Base-by-base conservation (phyloP, 2,113 vertebrate genomes). In the Xenopus tropicalis region DNA sequence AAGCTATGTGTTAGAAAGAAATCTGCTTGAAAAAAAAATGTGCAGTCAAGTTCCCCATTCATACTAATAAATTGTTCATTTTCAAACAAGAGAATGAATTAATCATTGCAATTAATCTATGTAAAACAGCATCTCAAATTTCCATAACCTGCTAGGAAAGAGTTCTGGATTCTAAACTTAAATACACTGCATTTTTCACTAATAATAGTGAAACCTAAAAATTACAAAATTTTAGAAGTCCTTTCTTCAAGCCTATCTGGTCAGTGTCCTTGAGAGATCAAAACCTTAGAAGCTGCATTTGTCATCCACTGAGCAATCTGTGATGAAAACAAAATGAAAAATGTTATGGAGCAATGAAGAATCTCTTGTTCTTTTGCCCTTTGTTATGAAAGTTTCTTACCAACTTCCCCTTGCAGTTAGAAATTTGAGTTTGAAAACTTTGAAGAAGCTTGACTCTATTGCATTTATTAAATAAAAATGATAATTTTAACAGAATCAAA, bases 21-120 rank as follows among this genome's bases (percentile, higher is more conserved):
- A 69, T 69, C 62, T 69, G 21, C n/a, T 62, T 52, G 44, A 29
- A 76, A 76, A 52, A 37, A 63, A 69, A 76, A 61, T 63, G 17
- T 69, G 14, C 73, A 44, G 73, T 62, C 62, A 69, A 76, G 58
- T 54, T 61, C 19, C 11, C 61, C 73, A 69, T 76, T 76, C 66
- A 76, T 11, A 44, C 66, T 76, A 69, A 69, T 69, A 76, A 76
- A 76, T 76, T 56, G 66, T 69, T 62, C 73, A 69, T 52, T 61
- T 76, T 76, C 46, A 76, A 69, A 76, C 73, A 76, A 76, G 73
- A 69, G 73, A 69, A 76, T 69, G 24, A 69, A 76, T 69, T 69
- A 76, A 76, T 76, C 73, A 56, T 22, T 69, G 73, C 46, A 76
- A 76, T 76, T 76, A 76, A 76, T 76, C 73, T 76, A 76, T 76